phyloP scores from a whole-genome alignment of 2,888 invertebrate species.

The Clunio marinus region DNA sequence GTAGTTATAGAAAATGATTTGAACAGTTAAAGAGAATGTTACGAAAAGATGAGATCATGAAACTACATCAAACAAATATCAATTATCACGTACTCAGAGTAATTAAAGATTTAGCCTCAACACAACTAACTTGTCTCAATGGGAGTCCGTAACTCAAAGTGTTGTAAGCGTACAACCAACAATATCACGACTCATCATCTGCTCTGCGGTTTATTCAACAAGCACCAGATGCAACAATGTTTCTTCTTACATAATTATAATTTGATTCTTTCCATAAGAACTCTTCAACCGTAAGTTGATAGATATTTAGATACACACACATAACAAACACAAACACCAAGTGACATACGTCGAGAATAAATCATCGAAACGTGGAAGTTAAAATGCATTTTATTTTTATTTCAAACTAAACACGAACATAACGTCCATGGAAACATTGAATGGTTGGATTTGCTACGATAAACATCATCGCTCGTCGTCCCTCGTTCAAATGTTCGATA shows the following conservation, averaged over 20 bases:
- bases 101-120: not conserved
- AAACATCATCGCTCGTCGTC: not conserved
- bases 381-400: not conserved
- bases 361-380: too few relatives aligned
- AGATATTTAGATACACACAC: too few relatives aligned
- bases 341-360: too few relatives aligned
- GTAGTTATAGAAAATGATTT: not conserved
- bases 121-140: not conserved
- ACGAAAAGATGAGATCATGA: too few relatives aligned
- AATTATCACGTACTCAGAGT: slow-evolving; percentile 3
- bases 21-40: too few relatives aligned
- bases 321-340: too few relatives aligned
- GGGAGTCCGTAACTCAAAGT: not conserved
- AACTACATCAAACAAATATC: not conserved
- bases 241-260: not conserved
- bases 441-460: not conserved
- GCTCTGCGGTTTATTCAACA: not conserved
- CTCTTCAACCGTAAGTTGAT: too few relatives aligned
- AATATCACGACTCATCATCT: not conserved
- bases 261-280: too few relatives aligned
- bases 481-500: not conserved
- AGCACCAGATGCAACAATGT: not conserved
- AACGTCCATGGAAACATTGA: slow-evolving; percentile 1
- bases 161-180: not conserved
- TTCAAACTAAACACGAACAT: not conserved